Conservation (phyloP, 2,888 invertebrate genomes). For the Harpagoxenus sublaevis region DNA sequence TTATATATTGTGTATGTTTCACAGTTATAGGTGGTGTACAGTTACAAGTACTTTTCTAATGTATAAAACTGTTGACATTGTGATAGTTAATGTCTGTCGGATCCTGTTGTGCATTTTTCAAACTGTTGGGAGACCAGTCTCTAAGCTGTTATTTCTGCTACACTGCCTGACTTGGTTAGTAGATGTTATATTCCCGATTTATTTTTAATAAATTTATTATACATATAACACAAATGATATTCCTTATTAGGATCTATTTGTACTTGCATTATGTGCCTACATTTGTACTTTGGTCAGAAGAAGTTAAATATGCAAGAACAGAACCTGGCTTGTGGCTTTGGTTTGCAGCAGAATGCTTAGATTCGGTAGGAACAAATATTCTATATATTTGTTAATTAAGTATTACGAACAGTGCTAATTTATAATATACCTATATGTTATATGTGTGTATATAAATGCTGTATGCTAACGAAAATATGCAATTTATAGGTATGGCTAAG, state of each 20-base stretch:
- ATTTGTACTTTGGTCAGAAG: slow-evolving; percentile 71
- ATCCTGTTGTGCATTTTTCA: slow-evolving; percentile 74
- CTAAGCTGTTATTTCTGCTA: slow-evolving; percentile 74
- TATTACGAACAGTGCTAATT: neutral
- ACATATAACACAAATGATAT: neutral
- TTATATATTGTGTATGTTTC: slow-evolving; percentile 17
- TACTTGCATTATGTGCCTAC: slow-evolving; percentile 77
- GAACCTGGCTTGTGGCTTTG: slow-evolving; percentile 78
- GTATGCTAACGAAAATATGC: slow-evolving; percentile 23
- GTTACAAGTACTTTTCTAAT: slow-evolving; percentile 66
- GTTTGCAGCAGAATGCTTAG: slow-evolving; percentile 77
- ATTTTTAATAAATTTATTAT: neutral
- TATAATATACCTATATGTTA: too few relatives aligned
- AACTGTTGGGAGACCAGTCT: slow-evolving; percentile 65
- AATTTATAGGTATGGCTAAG: slow-evolving; percentile 66
- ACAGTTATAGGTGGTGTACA: slow-evolving; percentile 67
- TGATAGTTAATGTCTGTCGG: slow-evolving; percentile 70
- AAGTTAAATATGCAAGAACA: slow-evolving; percentile 63
- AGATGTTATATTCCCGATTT: slow-evolving; percentile 27
- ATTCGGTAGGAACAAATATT: slow-evolving; percentile 74
- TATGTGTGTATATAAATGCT: neutral
- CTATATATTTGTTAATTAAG: neutral
- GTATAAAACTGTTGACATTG: slow-evolving; percentile 74
- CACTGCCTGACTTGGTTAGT: slow-evolving; percentile 79
- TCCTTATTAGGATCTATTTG: slow-evolving; percentile 77